Conservation (phyloP, 2,113 vertebrate genomes). For the Trachemys scripta region DNA sequence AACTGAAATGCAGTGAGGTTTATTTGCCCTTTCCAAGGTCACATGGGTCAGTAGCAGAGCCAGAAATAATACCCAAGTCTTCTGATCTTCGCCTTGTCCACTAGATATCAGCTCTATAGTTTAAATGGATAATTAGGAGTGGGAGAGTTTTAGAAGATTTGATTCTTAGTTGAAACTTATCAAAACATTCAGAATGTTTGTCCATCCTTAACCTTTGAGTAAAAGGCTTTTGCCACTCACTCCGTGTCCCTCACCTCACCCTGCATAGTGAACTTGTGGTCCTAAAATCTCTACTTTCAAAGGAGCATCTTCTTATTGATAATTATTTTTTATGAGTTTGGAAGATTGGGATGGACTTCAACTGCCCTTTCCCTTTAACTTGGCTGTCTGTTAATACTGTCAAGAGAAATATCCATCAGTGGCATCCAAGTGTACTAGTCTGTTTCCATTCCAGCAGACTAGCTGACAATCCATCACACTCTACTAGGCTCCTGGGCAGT, state of each 20-base stretch:
- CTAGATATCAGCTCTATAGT: background rate
- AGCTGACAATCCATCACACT: background rate
- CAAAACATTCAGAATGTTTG: background rate
- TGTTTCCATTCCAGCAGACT: slow-evolving; percentile 3
- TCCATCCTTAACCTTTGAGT: background rate
- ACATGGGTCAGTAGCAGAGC: background rate
- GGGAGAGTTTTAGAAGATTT: background rate
- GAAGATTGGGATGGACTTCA: background rate
- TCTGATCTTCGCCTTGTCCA: background rate
- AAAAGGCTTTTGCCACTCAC: background rate
- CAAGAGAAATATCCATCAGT: background rate
- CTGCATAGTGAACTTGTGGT: background rate
- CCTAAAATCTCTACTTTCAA: background rate
- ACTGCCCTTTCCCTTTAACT: background rate
- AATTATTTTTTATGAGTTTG: background rate
- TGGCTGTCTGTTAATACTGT: background rate
- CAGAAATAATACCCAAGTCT: background rate
- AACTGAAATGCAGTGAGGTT: background rate
- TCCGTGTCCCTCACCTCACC: background rate
- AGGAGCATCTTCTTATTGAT: background rate
- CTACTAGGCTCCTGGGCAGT: background rate
- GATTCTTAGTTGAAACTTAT: background rate
- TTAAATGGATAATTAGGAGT: background rate
- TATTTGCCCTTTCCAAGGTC: background rate
- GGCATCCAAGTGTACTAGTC: background rate